Base-by-base conservation (phyloP, 2,888 invertebrate genomes). In the Agrochola circellaris region DNA sequence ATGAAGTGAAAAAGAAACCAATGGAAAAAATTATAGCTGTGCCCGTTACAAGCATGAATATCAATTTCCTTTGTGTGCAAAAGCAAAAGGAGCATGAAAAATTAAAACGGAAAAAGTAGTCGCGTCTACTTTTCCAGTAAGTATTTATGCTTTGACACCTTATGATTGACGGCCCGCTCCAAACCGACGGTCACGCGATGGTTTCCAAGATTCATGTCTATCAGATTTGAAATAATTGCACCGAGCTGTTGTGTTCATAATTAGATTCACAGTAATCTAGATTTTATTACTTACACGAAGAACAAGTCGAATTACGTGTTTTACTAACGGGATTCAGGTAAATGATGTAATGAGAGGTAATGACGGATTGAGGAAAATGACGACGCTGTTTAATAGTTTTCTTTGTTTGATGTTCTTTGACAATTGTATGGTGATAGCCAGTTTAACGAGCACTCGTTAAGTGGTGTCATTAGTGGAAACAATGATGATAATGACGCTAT, bases 191-290 rank as follows among this genome's bases (percentile, higher is more conserved):
- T 90, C 90, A 92, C 92, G 91, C 91, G 88, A 90, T 85, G 88
- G 76, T 81, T 87, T 76, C 87, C 82, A 81, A 89, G 90, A 91
- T 88, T 89, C 90, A 90, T 86, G 86, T 69, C 86, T 75, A 84
- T 87, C 87, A 87, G 87, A 88, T 90, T 87, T 87, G 88, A 89
- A 88, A 90, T 91, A 90, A 90, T 91, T 90, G 83, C 86, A 85
- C 77, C 61, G 65, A 78, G 83, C 86, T 87, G 84, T 79, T 80
- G 82, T 83, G 71, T 77, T 81, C 68, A 82, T 90, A 89, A 90
- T 90, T 88, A 87, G 87, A 88, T 90, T 89, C 88, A 84, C 82
- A 81, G 86, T 85, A 86, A 88, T 86, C 87, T 85, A 87, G 89
- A 90, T 89, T 89, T 85, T 84, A 88, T 86, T 84, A 81, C 69